Percentiles rank a stretch among this genome's conserved stretches.
Conservation (phyloP, 2,888 invertebrate species). For the Colostygia pectinataria region DNA sequence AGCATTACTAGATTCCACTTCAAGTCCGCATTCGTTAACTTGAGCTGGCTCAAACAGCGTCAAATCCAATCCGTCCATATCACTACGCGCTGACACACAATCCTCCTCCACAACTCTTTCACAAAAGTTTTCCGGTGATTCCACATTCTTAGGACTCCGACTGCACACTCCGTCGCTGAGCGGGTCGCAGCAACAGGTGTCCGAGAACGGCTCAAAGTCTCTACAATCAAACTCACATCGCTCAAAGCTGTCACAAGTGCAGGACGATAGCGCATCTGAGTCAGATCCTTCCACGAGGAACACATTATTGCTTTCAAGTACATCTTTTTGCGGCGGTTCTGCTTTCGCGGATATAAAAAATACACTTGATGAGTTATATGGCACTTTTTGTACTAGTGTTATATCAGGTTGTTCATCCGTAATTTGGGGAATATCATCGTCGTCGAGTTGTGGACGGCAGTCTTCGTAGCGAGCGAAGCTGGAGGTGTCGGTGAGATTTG, state of each 20-base stretch:
- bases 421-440: constrained; percentile 54
- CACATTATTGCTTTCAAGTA: constrained; percentile 55
- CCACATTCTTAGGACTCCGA: constrained; percentile 77
- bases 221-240: constrained; percentile 82
- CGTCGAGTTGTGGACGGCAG: constrained; percentile 60
- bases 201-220: constrained; percentile 84
- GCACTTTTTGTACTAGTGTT: constrained; percentile 73
- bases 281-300: constrained; percentile 70
- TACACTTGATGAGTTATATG: constrained; percentile 67
- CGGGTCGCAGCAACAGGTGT: constrained; percentile 83
- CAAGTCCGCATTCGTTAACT: constrained; percentile 50
- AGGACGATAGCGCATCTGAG: constrained; percentile 81
- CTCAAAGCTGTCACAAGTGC: constrained; percentile 80
- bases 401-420: constrained; percentile 49
- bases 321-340: constrained; percentile 55
- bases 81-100: constrained; percentile 75
- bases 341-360: constrained; percentile 69
- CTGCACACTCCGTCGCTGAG: constrained; percentile 76
- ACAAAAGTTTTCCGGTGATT: constrained; percentile 75
- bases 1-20: constrained; percentile 43
- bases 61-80: constrained; percentile 87
- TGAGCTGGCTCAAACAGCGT: constrained; percentile 85
- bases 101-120: constrained; percentile 68
- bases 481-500: constrained; percentile 76
- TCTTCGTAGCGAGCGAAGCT: constrained; percentile 78